Conservation (phyloP, 2,113 vertebrate genomes). For the Dicerorhinus sumatrensis region DNA sequence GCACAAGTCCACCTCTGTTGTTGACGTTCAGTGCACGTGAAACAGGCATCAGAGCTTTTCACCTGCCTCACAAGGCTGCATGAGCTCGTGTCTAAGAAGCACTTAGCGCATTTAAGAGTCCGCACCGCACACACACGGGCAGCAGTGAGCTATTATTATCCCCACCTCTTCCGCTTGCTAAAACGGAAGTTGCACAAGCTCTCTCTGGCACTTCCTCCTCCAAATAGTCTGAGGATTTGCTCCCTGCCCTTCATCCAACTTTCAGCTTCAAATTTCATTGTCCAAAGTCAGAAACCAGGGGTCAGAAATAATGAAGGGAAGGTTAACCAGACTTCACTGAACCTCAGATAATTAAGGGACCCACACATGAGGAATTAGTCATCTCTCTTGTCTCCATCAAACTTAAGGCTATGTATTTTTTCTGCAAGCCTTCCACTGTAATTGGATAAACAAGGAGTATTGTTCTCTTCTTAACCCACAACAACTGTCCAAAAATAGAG, state of each 20-base stretch:
- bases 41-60: background rate
- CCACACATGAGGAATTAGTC: constrained; percentile 43
- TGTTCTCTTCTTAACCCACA: background rate
- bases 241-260: constrained; percentile 2
- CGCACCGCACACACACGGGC: background rate
- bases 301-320: constrained; percentile 70
- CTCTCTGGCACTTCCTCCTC: constrained; percentile 28
- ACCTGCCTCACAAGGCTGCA: background rate
- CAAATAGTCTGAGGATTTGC: background rate
- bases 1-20: background rate
- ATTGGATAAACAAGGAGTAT: constrained; percentile 28
- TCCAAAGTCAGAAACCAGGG: constrained; percentile 48
- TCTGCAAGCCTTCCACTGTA: background rate
- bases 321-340: constrained; percentile 46
- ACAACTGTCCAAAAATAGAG: background rate
- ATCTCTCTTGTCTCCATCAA: constrained; percentile 43
- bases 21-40: background rate
- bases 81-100: constrained; percentile 60
- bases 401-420: background rate
- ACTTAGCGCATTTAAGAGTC: background rate
- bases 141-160: background rate
- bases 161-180: background rate
- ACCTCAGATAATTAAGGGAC: constrained; percentile 63
- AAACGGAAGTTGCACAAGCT: constrained; percentile 45
- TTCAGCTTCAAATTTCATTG: constrained; percentile 20